Evolutionary conservation across 2,113 vertebrate species (phyloP).

Genomic region (Apistogramma diplotaenia): DNA sequence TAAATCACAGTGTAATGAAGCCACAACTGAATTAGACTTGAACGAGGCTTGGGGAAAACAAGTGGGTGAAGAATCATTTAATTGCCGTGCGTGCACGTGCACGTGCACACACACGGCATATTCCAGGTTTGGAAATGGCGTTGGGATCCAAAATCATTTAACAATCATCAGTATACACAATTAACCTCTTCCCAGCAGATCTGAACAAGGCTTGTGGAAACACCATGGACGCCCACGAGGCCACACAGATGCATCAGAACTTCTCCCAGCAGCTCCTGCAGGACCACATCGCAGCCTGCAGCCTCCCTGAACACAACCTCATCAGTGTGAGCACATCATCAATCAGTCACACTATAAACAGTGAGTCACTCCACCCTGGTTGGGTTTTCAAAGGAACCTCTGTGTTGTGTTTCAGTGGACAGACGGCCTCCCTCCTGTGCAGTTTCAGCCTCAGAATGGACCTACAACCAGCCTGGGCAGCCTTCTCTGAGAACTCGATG

Average conservation of each 20-base stretch:
- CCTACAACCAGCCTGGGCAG: conserved; percentile 88
- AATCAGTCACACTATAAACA: not conserved
- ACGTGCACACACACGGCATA: not conserved
- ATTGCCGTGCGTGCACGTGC: not conserved
- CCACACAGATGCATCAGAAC: conserved; percentile 93
- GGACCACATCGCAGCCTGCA: conserved; percentile 89
- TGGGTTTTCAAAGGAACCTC: conserved; percentile 66
- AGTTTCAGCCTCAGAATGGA: conserved; percentile 88
- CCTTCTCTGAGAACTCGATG: conserved; percentile 72
- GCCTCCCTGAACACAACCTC: conserved; percentile 90
- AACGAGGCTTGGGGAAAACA: not conserved
- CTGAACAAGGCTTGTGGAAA: conserved; percentile 92
- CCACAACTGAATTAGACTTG: not conserved
- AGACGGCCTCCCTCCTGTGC: conserved; percentile 85
- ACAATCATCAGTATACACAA: not conserved
- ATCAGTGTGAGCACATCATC: conserved; percentile 79
- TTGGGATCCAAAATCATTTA: not conserved
- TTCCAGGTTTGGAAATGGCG: not conserved
- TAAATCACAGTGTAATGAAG: not conserved
- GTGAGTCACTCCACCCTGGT: not conserved
- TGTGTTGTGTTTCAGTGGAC: conserved; percentile 81
- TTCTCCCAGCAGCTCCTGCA: conserved; percentile 90
- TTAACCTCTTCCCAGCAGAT: conserved; percentile 69
- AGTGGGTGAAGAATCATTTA: not conserved
- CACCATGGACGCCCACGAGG: conserved; percentile 87